Evolutionary conservation across 2,888 invertebrate species (phyloP).

Genomic region (Drosophila suboccidentalis): DNA sequence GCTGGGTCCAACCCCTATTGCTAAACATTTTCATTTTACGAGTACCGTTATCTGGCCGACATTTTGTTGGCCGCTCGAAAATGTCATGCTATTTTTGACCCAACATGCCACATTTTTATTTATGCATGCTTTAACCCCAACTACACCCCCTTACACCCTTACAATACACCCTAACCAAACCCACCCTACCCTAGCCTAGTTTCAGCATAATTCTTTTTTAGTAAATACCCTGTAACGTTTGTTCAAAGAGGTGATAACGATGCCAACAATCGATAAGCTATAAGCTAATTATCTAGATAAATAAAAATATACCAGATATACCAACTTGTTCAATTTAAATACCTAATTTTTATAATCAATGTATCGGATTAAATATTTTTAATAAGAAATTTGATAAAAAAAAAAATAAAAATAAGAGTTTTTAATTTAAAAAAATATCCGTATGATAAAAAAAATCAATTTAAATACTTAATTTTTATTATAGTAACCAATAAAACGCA

Average conservation of each 20-base stretch:
- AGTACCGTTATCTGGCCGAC: slow-evolving; percentile 67
- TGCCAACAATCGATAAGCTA: not conserved
- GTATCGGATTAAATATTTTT: too few species aligned
- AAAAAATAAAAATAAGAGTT: too few species aligned
- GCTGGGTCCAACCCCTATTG: slow-evolving; percentile 61
- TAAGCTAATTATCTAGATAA: not conserved
- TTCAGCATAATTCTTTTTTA: slow-evolving; percentile 8
- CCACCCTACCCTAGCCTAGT: slow-evolving; percentile 4
- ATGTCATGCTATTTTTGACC: slow-evolving; percentile 81
- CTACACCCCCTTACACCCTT: not conserved
- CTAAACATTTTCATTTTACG: slow-evolving; percentile 74
- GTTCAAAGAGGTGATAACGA: not conserved
- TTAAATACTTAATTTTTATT: too few species aligned
- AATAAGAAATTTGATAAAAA: too few species aligned
- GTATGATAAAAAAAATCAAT: too few species aligned
- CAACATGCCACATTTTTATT: slow-evolving; percentile 81
- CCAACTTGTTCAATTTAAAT: too few species aligned
- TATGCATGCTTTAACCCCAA: slow-evolving; percentile 62
- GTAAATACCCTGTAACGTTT: slow-evolving; percentile 19
- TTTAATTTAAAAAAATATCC: too few species aligned
- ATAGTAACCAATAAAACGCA: too few species aligned
- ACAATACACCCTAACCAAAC: too few species aligned
- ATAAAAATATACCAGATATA: not conserved
- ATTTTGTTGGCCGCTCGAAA: slow-evolving; percentile 72
- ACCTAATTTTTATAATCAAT: too few species aligned